Conservation (phyloP, 2,888 invertebrate genomes). For the Eutolmus rufibarbis region DNA sequence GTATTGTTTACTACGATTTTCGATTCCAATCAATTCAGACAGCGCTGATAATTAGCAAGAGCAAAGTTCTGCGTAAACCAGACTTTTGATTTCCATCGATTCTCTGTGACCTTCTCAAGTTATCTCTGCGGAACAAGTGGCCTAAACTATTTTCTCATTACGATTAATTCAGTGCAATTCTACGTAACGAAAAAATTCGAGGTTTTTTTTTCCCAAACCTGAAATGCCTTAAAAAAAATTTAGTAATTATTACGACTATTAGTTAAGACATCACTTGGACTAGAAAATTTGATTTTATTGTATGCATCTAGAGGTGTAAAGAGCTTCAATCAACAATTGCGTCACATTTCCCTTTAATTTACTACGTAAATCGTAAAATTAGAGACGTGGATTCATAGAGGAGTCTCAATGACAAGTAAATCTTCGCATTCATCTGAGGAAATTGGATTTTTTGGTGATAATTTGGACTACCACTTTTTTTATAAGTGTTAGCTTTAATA, state of each 20-base stretch:
- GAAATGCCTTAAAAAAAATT: background rate
- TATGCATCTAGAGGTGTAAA: background rate
- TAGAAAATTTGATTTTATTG: background rate
- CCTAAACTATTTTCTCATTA: background rate
- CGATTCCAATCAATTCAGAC: background rate
- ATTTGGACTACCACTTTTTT: background rate
- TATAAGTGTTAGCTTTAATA: background rate
- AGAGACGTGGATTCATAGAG: background rate
- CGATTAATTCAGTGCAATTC: background rate
- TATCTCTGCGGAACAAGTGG: background rate
- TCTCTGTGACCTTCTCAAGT: background rate
- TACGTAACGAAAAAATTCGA: background rate
- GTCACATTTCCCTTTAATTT: background rate
- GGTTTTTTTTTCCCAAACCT: background rate
- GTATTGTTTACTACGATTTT: slow-evolving; percentile 24
- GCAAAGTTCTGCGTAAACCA: background rate
- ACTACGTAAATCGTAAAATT: background rate
- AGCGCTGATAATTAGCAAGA: background rate
- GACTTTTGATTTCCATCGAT: background rate
- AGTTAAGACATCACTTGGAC: background rate
- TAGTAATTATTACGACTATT: background rate
- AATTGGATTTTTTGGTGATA: background rate
- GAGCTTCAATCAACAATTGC: background rate
- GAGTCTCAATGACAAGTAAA: background rate
- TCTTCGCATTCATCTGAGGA: background rate